Percentiles rank a stretch among this genome's conserved stretches.
Evolutionary conservation across 2,888 invertebrate species (phyloP).

Genomic region (Adineta ricciae): DNA sequence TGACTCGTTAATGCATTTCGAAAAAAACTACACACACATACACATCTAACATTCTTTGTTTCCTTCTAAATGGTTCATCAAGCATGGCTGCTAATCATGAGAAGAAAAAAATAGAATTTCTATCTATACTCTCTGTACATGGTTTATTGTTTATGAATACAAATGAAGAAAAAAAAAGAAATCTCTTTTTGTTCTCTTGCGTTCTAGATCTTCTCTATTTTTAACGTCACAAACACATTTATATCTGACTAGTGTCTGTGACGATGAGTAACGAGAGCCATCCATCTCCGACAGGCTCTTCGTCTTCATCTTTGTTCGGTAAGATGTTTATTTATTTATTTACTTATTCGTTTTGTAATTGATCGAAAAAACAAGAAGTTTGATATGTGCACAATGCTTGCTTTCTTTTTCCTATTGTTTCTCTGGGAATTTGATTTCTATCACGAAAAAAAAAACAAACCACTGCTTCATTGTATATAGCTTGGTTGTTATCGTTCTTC

Average conservation of each 20-base stretch:
- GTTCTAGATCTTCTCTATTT: neutral
- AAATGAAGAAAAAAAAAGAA: neutral
- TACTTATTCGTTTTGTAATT: neutral
- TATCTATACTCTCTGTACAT: neutral
- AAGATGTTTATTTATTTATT: neutral
- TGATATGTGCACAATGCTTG: neutral
- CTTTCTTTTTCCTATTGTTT: neutral
- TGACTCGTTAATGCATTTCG: neutral
- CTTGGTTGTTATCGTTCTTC: neutral
- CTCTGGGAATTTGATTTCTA: neutral
- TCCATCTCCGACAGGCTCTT: neutral
- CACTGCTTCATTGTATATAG: neutral
- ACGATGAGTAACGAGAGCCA: constrained; percentile 15
- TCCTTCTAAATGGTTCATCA: constrained; percentile 4
- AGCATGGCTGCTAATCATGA: constrained; percentile 9
- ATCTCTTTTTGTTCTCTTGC: neutral
- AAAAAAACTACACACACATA: neutral
- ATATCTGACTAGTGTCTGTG: neutral
- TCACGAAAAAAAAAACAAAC: neutral
- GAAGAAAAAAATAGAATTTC: neutral
- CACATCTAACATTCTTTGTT: neutral
- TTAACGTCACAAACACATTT: neutral
- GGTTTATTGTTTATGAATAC: neutral
- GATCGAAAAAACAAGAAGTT: neutral
- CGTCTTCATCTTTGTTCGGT: neutral